Evolutionary conservation across 2,113 vertebrate species (phyloP).

Genomic region (Silurus glanis): DNA sequence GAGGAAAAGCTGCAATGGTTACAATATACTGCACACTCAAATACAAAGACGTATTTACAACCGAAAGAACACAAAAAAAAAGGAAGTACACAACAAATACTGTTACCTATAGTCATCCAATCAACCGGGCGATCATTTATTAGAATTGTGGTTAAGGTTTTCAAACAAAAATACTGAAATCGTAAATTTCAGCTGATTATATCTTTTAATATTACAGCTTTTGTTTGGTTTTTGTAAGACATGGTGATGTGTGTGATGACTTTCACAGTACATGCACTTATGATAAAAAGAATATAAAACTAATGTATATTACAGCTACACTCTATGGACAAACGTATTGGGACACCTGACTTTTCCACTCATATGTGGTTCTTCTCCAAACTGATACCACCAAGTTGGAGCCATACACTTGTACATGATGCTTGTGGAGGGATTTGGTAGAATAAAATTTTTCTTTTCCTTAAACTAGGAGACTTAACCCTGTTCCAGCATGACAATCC

Average conservation of each 20-base stretch:
- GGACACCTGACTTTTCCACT: too few relatives aligned
- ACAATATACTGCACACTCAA: background rate
- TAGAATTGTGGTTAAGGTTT: background rate
- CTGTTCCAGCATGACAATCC: too few relatives aligned
- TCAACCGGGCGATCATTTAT: background rate
- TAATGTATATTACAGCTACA: background rate
- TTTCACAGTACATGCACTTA: background rate
- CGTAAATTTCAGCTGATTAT: background rate
- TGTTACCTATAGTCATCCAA: background rate
- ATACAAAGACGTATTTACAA: background rate
- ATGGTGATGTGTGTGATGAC: background rate
- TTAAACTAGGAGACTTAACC: too few relatives aligned
- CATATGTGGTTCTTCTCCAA: too few relatives aligned
- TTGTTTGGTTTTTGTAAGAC: background rate
- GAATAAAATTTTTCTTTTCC: too few relatives aligned
- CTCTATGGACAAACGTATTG: too few relatives aligned
- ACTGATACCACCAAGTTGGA: too few relatives aligned
- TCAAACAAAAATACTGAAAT: background rate
- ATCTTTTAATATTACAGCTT: background rate
- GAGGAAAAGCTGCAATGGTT: background rate
- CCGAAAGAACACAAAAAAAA: background rate
- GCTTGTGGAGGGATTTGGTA: too few relatives aligned
- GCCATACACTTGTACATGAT: too few relatives aligned
- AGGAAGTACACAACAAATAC: background rate
- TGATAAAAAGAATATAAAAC: background rate